A percentile compares a stretch with the other conserved stretches of the same genome.
Evolutionary conservation across 2,888 invertebrate genomes (phyloP).

Genomic region (Ptychoptera contaminata): DNA sequence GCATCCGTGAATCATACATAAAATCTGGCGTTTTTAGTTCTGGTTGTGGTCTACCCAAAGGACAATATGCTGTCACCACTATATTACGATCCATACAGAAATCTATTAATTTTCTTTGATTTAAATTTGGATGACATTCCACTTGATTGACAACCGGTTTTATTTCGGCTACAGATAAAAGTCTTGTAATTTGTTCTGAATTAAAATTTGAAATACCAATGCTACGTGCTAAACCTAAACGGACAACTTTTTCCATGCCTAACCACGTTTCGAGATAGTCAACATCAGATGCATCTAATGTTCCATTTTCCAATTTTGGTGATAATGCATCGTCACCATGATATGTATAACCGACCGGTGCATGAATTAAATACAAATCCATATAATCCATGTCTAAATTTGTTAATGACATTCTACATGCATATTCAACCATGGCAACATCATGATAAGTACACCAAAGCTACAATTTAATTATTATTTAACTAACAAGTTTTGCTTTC

Average conservation of each 20-base stretch:
- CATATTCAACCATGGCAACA: conserved; percentile 42
- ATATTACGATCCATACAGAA: conserved; percentile 51
- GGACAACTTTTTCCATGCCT: conserved; percentile 59
- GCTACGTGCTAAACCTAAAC: conserved; percentile 51
- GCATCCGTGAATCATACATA: conserved; percentile 34
- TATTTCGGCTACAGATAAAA: conserved; percentile 45
- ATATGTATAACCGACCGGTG: conserved; percentile 54
- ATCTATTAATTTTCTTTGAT: conserved; percentile 48
- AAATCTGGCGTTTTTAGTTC: conserved; percentile 31
- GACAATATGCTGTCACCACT: conserved; percentile 53
- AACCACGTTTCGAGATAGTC: conserved; percentile 67
- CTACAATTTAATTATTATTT: too few species aligned
- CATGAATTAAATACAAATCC: conserved; percentile 68
- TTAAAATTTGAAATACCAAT: conserved; percentile 86
- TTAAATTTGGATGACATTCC: conserved; percentile 44
- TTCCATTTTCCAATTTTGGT: conserved; percentile 10
- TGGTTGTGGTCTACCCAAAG: conserved; percentile 46
- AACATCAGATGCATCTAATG: conserved; percentile 33
- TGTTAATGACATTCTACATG: conserved; percentile 43
- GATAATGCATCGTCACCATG: conserved; percentile 19
- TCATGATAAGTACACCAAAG: conserved; percentile 34
- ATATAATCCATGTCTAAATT: conserved; percentile 55
- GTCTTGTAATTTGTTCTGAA: conserved; percentile 51
- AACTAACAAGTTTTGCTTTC: too few species aligned
- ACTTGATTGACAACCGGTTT: conserved; percentile 49